Evolutionary conservation across 2,797 vertebrate species (phyloP).

Genomic region (Chaunax sp.): DNA sequence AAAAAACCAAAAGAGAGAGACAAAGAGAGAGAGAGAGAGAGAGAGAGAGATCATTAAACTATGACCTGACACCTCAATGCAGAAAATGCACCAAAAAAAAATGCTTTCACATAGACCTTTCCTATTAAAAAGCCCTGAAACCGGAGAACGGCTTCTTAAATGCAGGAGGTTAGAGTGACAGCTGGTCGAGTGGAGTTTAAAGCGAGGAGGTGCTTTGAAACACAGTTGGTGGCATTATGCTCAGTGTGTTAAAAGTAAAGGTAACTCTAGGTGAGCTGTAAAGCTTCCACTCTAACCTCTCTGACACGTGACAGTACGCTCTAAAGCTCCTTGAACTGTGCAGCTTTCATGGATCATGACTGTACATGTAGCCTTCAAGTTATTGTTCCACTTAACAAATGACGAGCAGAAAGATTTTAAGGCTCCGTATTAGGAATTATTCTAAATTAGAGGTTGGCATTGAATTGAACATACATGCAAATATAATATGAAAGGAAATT

Average conservation of each 20-base stretch:
- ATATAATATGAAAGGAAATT: constrained; percentile 64
- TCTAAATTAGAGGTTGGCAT: constrained; percentile 21
- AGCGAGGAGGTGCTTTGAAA: constrained; percentile 38
- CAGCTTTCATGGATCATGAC: constrained; percentile 42
- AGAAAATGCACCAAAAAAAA: constrained; percentile 17
- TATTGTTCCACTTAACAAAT: background rate
- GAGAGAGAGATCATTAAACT: constrained; percentile 50
- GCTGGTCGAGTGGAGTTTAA: constrained; percentile 37
- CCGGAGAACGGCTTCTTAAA: constrained; percentile 46
- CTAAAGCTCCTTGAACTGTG: constrained; percentile 29
- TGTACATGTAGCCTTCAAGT: constrained; percentile 22
- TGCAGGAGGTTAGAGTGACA: constrained; percentile 35
- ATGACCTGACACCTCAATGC: constrained; percentile 43
- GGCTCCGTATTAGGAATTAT: constrained; percentile 34
- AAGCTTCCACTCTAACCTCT: constrained; percentile 23
- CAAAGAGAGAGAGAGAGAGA: constrained; percentile 22
- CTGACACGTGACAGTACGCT: constrained; percentile 26
- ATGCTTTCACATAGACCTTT: constrained; percentile 4
- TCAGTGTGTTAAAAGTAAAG: constrained; percentile 39
- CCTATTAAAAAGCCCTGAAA: constrained; percentile 54
- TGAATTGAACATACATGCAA: constrained; percentile 33
- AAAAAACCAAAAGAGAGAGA: constrained; percentile 34
- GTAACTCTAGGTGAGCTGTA: constrained; percentile 27
- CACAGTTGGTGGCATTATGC: constrained; percentile 34
- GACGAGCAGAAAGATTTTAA: constrained; percentile 20